Evolutionary conservation across 2,113 vertebrate genomes (phyloP).

Genomic region (Falcunculus frontatus): DNA sequence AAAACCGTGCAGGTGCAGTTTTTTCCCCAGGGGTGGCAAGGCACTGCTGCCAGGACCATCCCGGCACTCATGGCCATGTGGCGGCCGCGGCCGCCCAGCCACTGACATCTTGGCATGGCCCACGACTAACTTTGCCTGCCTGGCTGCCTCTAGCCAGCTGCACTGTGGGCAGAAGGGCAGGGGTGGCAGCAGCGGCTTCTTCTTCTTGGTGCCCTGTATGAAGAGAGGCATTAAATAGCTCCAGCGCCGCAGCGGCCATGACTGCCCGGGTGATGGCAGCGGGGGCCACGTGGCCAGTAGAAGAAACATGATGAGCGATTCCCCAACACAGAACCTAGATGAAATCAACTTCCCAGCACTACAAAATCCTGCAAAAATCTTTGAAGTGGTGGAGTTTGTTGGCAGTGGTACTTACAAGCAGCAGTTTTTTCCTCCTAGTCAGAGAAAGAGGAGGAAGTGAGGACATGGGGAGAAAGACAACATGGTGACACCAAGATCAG

Average conservation of each 20-base stretch:
- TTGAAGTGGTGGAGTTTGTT: not conserved
- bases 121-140: not conserved
- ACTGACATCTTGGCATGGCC: not conserved
- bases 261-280: fast-evolving
- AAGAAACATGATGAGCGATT: not conserved
- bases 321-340: not conserved
- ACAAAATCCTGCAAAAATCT: not conserved
- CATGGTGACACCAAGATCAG: not conserved
- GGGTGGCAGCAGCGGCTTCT: too few relatives aligned
- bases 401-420: not conserved
- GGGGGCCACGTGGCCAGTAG: not conserved
- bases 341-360: not conserved
- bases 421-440: not conserved
- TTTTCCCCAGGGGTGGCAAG: not conserved
- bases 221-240: not conserved
- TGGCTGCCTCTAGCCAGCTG: not conserved
- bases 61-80: too few relatives aligned
- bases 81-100: too few relatives aligned
- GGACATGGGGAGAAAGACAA: not conserved
- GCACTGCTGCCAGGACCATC: not conserved
- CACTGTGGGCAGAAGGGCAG: not conserved
- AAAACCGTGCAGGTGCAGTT: not conserved
- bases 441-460: not conserved
- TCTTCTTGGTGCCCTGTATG: not conserved
- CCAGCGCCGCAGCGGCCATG: too few relatives aligned